Percentiles rank a stretch among this genome's conserved stretches.
Conservation (phyloP, 1,140 invertebrate genomes). For the Armadillidium nasatum region DNA sequence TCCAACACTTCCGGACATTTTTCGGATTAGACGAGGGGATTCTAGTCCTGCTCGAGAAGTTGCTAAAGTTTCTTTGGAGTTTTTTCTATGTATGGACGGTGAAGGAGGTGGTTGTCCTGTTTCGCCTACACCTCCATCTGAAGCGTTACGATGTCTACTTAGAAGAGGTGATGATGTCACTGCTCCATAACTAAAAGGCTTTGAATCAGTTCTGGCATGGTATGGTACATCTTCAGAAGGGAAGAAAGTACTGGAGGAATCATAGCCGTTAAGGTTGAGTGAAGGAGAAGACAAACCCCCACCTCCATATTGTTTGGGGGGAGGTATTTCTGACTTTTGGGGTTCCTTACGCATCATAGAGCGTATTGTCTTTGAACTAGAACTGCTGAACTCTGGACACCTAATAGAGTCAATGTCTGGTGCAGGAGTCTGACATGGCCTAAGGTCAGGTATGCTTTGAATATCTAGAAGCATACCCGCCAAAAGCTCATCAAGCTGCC, state of each 20-base stretch:
- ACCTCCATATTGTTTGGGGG: slow-evolving; percentile 22
- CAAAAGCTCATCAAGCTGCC: slow-evolving; percentile 67
- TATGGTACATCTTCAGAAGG: slow-evolving; percentile 56
- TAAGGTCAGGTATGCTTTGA: slow-evolving; percentile 65
- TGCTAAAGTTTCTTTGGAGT: slow-evolving; percentile 42
- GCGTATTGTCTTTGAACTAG: slow-evolving; percentile 8
- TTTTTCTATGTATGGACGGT: slow-evolving; percentile 41
- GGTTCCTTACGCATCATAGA: neutral
- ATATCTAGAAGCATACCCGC: slow-evolving; percentile 76
- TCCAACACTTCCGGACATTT: slow-evolving; percentile 41
- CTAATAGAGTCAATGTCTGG: slow-evolving; percentile 46
- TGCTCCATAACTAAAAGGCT: slow-evolving; percentile 71
- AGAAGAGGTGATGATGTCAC: slow-evolving; percentile 41
- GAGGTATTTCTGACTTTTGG: neutral
- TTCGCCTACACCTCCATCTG: slow-evolving; percentile 50
- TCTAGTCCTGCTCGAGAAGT: slow-evolving; percentile 52
- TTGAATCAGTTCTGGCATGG: slow-evolving; percentile 71
- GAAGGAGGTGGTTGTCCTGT: slow-evolving; percentile 51
- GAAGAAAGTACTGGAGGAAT: slow-evolving; percentile 18
- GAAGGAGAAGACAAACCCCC: neutral
- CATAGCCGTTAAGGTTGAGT: slow-evolving; percentile 5
- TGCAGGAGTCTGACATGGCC: slow-evolving; percentile 47
- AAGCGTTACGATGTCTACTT: slow-evolving; percentile 32
- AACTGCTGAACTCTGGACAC: slow-evolving; percentile 41
- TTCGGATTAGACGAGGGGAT: slow-evolving; percentile 66